Conservation (phyloP, 2,888 invertebrate species). For the Petrophora chlorosata region DNA sequence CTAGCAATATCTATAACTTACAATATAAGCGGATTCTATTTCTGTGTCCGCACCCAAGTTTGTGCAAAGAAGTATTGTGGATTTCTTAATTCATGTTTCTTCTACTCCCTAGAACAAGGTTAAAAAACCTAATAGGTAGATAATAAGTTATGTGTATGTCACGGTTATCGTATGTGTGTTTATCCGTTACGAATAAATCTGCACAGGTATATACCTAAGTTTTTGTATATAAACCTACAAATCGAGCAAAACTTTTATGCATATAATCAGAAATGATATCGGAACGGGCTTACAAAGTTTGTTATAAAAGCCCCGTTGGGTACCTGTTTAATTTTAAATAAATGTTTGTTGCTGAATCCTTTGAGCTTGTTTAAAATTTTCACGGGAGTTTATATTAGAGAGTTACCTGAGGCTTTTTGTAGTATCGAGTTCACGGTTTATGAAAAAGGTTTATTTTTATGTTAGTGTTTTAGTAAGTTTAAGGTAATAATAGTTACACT, state of each 20-base stretch:
- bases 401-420: conserved; percentile 20
- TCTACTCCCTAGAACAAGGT: too few species aligned
- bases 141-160: too few species aligned
- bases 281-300: conserved; percentile 36
- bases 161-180: too few species aligned
- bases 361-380: conserved; percentile 37
- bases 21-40: too few species aligned
- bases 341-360: conserved; percentile 39
- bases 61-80: too few species aligned
- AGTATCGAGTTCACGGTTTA: conserved; percentile 18
- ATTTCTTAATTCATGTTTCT: too few species aligned
- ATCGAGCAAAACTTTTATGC: conserved; percentile 29
- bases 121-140: too few species aligned
- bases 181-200: too few species aligned
- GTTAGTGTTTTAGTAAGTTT: not conserved
- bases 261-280: conserved; percentile 39
- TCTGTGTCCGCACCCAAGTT: too few species aligned
- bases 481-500: conserved; percentile 5
- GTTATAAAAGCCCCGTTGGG: conserved; percentile 30
- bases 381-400: conserved; percentile 21
- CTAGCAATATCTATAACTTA: too few species aligned
- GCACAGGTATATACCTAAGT: too few species aligned
- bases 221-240: too few species aligned
- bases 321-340: conserved; percentile 39
- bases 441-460: conserved; percentile 9